A percentile compares a stretch with the other conserved stretches of the same genome.
Evolutionary conservation across 2,888 invertebrate species (phyloP).

Genomic region (Lepetodrilus schrolli): DNA sequence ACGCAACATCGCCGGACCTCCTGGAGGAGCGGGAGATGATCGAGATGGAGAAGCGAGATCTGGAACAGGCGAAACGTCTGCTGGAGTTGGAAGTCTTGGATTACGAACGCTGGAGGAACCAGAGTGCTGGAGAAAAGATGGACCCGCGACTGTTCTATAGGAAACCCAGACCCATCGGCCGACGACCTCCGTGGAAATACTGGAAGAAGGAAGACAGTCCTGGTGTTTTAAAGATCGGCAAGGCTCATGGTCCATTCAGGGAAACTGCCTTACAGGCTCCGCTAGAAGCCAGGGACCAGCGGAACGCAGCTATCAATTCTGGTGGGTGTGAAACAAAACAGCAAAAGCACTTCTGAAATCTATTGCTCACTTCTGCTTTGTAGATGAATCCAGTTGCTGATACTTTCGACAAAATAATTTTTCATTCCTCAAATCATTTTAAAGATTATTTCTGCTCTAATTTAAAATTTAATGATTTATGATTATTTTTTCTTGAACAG

Average conservation of each 20-base stretch:
- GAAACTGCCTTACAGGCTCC: constrained; percentile 67
- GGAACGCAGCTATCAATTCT: constrained; percentile 27
- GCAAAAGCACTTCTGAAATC: too few relatives aligned
- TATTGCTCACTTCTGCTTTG: too few relatives aligned
- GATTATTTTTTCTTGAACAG: constrained; percentile 40
- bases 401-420: too few relatives aligned
- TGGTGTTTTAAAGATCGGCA: constrained; percentile 49
- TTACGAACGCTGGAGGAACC: constrained; percentile 34
- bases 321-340: too few relatives aligned
- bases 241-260: constrained; percentile 49
- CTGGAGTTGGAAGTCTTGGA: constrained; percentile 30
- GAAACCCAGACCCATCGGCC: constrained; percentile 28
- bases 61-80: background rate
- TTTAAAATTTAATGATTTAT: too few relatives aligned
- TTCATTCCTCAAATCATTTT: background rate
- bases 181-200: constrained; percentile 64
- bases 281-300: constrained; percentile 59
- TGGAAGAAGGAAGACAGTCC: constrained; percentile 68
- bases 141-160: constrained; percentile 55
- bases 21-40: background rate
- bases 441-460: background rate
- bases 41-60: constrained; percentile 16
- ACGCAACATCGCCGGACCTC: constrained; percentile 38
- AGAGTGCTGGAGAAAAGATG: constrained; percentile 49
- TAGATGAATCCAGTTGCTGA: too few relatives aligned